Conservation (phyloP, 2,113 vertebrate species). For the Pitta sordida region DNA sequence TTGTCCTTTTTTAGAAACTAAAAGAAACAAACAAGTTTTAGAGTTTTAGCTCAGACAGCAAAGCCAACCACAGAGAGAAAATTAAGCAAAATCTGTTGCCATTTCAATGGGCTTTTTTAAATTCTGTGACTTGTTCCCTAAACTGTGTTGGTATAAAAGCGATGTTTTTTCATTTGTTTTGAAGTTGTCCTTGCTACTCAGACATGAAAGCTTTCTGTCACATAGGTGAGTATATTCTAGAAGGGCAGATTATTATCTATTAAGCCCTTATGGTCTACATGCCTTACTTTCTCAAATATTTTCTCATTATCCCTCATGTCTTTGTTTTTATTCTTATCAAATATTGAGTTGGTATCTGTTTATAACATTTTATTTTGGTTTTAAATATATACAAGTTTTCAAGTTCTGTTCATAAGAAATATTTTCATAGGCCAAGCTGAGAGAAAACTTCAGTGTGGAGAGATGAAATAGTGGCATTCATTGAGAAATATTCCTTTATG, state of each 20-base stretch:
- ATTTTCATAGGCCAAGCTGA: neutral
- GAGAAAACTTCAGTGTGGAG: neutral
- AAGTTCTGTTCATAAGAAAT: neutral
- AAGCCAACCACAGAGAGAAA: neutral
- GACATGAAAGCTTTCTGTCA: neutral
- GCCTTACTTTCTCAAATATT: neutral
- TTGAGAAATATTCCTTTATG: neutral
- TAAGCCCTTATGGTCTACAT: neutral
- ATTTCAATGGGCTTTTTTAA: neutral
- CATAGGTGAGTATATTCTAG: fast-evolving
- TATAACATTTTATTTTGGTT: neutral
- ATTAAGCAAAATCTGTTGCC: neutral
- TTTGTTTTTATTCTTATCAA: neutral
- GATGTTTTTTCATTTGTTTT: neutral
- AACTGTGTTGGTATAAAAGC: neutral
- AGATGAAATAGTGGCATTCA: neutral
- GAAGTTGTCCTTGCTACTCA: neutral
- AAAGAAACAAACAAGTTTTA: neutral
- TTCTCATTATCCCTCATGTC: neutral
- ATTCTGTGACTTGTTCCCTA: neutral
- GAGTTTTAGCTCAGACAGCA: neutral
- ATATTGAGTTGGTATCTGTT: neutral
- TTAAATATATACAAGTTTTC: neutral
- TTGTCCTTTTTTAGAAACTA: neutral
- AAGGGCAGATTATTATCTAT: neutral